Evolutionary conservation across 2,797 vertebrate genomes (phyloP).

Genomic region (Emydoidea blandingii): DNA sequence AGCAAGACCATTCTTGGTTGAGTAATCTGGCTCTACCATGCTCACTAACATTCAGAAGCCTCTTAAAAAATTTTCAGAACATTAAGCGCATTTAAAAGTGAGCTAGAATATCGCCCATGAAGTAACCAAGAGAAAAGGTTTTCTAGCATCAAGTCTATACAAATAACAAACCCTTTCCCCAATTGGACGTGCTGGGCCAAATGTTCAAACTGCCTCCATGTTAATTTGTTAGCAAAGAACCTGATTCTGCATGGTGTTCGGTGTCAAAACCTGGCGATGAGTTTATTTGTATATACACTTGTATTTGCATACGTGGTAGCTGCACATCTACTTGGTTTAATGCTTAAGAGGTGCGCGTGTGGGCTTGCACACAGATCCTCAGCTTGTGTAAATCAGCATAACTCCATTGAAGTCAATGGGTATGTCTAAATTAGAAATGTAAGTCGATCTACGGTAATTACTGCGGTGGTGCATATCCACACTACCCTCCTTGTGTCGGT

Average conservation of each 20-base stretch:
- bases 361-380: neutral
- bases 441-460: too few relatives aligned
- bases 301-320: neutral
- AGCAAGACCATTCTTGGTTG: constrained; percentile 1
- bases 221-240: neutral
- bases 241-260: neutral
- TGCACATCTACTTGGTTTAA: neutral
- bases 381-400: neutral
- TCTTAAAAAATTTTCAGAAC: neutral
- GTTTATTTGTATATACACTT: neutral
- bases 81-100: accelerated
- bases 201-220: neutral
- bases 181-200: neutral
- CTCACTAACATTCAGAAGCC: neutral
- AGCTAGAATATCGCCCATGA: neutral
- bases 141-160: neutral
- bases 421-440: too few relatives aligned
- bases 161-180: neutral
- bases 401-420: neutral
- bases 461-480: too few relatives aligned
- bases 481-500: too few relatives aligned
- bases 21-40: neutral
- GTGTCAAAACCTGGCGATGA: neutral
- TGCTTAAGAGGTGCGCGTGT: neutral
- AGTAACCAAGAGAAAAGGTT: too few relatives aligned